These are phyloP conservation scores for Choristoneura fumiferana DNA, from an alignment of 1,140 invertebrate species.

Conservation along the genomic window DNA sequence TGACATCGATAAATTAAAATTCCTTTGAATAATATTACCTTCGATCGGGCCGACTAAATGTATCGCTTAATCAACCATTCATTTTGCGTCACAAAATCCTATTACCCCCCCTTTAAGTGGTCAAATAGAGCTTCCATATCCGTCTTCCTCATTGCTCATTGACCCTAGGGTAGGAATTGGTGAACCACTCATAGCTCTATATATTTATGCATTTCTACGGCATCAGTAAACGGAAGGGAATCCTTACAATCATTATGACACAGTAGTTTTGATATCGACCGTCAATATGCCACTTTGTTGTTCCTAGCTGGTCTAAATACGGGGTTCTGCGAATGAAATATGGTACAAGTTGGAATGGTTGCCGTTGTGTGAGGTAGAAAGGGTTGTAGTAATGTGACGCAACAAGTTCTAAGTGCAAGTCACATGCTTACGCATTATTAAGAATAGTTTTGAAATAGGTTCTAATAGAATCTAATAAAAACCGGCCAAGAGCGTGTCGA, in stretches of 20 bases:
- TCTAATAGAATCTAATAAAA: no score
- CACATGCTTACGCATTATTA: neutral
- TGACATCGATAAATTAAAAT: no score
- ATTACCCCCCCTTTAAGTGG: neutral
- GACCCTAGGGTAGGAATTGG: slow-evolving; percentile 30
- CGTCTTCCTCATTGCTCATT: slow-evolving; percentile 24
- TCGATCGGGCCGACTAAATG: no score
- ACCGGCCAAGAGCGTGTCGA: no score
- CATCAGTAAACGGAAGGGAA: slow-evolving; percentile 35
- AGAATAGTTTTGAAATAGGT: slow-evolving; percentile 7
- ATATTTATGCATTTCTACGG: slow-evolving; percentile 38
- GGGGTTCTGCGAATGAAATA: neutral
- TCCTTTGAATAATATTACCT: no score
- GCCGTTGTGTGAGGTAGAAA: neutral
- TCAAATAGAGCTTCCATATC: slow-evolving; percentile 21
- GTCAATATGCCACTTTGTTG: slow-evolving; percentile 21
- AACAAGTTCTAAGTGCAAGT: neutral
- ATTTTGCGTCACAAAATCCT: slow-evolving; percentile 4
- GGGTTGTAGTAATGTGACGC: neutral
- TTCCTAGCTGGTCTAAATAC: neutral
- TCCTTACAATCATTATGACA: slow-evolving; percentile 21
- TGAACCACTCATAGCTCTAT: slow-evolving; percentile 30
- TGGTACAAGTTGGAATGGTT: neutral
- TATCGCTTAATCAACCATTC: no score
- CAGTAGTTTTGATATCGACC: slow-evolving; percentile 39